Base-by-base conservation (phyloP, 2,888 invertebrate species). In the Furcula furcula region DNA sequence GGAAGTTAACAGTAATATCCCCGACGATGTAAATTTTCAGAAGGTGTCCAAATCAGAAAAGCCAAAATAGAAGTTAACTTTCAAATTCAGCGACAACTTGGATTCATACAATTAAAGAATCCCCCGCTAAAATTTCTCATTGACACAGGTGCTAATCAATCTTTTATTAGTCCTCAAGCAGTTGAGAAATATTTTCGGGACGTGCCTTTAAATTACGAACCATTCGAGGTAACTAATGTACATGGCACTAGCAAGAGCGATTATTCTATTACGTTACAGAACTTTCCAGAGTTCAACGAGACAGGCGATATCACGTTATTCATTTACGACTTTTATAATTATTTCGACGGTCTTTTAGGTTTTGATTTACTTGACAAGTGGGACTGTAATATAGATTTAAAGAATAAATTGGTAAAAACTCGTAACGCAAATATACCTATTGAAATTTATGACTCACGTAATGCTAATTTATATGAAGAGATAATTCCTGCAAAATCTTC, bases 191-290 rank as follows among this genome's bases (percentile, higher is more conserved):
- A 15, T 15, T 27, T 7, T 14, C 14, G 14, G 7, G 2, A 14
- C n/a, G 1, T 38, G 6, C 22, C 34, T 1, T 11, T 40, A 6
- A 32, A 47, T 11, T 45, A 35, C 22, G 43, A 47, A 4, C 48
- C 48, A 3, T 51, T 47, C 26, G n/a, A n/a, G n/a, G n/a, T n/a
- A n/a, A n/a, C n/a, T n/a, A n/a, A 46, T 13, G 29, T 45, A 0
- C 45, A 45, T 13, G 42, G 34, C 1, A 35, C 36, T 0, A 34
- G 22, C 10, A 10, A 39, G 5, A 47, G 35, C 10, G 28, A 59
- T 1, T 46, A 53, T 37, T 59, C 60, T 0, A 51, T 63, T 7
- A 55, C 46, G 0, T 2, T 64, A 18, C 62, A 48, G 0, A 22
- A 31, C 27, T 54, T 58, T 21, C 3, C 7, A 0, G 47, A 55